Evolutionary conservation across 2,888 invertebrate genomes (phyloP), one percentile per base, ranked within the genome.

Genomic region (Thymelicus lineola): DNA sequence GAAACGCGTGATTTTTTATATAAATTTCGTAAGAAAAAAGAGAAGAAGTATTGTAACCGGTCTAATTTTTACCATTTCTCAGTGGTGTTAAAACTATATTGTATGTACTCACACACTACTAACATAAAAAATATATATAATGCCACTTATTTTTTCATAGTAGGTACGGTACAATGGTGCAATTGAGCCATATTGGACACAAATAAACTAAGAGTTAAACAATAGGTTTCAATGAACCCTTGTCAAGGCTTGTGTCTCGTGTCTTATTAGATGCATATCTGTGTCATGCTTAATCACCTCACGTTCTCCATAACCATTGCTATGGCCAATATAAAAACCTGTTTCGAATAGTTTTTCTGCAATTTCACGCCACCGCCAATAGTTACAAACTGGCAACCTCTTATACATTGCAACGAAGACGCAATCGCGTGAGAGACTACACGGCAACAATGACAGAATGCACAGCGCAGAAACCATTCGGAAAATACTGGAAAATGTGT

Each of bases 361-460:
- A 55, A 61, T 53, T 67, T 53, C 50, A 67, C 42, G 20, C 10
- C n/a, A 53, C 50, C 53, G 20, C 53, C 50, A 67, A 38, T 53
- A 42, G 67, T 55, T 12, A 42, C 42, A 64, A 55, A 64, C 50
- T 61, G 28, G 36, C 38, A 46, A 15, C 17, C 6, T 36, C 46
- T 50, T 15, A 35, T 28, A 42, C 38, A 48, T 61, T 61, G 42
- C 38, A 61, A 10, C 45, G 53, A 66, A 62, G 70, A 72, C 58
- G 64, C 71, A 73, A 75, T 74, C 72, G 62, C 73, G 75, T 76
- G 77, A 63, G 76, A 77, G 66, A 55, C 35, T 45, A 48, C 53
- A 55, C 57, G 66, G 68, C 61, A 57, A 62, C 61, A 68, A 68
- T 62, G 46, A 59, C 66, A 59, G 60, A 53, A 46, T 68, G 64